Evolutionary conservation across 2,797 vertebrate genomes (phyloP).

Genomic region (Vireo griseus): DNA sequence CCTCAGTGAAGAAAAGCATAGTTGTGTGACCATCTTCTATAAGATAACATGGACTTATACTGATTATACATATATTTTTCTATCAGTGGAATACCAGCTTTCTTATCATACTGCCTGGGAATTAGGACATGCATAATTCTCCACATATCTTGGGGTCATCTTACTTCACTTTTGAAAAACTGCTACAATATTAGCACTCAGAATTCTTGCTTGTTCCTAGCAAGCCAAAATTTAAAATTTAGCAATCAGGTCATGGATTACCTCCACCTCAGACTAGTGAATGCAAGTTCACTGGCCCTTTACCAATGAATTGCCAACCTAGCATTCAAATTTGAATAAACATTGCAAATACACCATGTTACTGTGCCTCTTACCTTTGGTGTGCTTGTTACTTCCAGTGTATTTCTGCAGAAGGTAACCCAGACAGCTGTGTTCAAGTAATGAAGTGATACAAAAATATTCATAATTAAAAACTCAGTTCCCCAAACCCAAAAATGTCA

Average conservation of each 20-base stretch:
- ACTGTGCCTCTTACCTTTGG: not conserved
- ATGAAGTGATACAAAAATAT: not conserved
- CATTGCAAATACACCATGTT: not conserved
- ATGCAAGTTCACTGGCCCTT: not conserved
- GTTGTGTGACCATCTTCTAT: not conserved
- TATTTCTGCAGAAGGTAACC: not conserved
- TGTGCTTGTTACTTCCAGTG: not conserved
- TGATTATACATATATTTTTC: not conserved
- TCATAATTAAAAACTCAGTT: not conserved
- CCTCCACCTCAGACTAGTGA: not conserved
- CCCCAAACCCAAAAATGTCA: not conserved
- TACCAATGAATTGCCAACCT: not conserved
- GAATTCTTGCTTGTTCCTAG: not conserved
- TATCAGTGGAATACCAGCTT: not conserved
- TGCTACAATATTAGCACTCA: not conserved
- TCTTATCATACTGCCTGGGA: not conserved
- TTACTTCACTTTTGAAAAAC: not conserved
- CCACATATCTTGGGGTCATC: not conserved
- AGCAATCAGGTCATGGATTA: not conserved
- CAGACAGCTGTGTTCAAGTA: not conserved
- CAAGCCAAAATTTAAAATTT: not conserved
- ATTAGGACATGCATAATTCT: not conserved
- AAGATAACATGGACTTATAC: not conserved
- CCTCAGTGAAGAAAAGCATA: not conserved
- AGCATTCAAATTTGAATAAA: not conserved